Conservation (phyloP, 2,113 vertebrate genomes). For the Daphoenositta chrysoptera region DNA sequence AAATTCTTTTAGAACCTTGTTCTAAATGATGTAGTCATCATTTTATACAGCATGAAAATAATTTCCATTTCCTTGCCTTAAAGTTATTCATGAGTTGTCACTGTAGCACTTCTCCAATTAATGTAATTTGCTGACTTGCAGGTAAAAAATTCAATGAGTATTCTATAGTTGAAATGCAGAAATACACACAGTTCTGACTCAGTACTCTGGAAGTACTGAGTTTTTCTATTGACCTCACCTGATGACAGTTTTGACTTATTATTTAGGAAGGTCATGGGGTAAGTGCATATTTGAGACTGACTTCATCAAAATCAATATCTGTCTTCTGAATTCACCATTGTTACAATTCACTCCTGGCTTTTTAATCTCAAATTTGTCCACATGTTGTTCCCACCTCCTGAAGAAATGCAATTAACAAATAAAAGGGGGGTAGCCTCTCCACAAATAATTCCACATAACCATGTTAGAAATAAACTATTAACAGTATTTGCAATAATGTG, state of each 20-base stretch:
- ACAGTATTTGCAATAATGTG: not conserved
- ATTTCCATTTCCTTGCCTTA: conserved; percentile 32
- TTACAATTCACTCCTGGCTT: not conserved
- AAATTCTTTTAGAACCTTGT: not conserved
- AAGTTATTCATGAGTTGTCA: not conserved
- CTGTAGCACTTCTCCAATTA: not conserved
- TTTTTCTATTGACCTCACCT: not conserved
- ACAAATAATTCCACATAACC: not conserved
- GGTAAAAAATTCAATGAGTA: not conserved
- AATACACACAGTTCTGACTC: not conserved
- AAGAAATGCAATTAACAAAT: not conserved
- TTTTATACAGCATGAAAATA: conserved; percentile 34
- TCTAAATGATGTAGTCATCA: conserved; percentile 19
- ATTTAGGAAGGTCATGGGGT: not conserved
- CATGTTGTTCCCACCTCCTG: not conserved
- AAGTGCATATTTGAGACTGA: not conserved
- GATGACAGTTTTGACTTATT: not conserved
- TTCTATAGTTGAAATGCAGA: not conserved
- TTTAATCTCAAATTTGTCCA: not conserved
- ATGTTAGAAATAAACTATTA: not conserved
- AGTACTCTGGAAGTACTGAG: not conserved
- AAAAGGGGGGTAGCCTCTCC: not conserved
- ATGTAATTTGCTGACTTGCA: not conserved
- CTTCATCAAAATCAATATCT: not conserved
- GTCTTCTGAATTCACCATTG: not conserved